A percentile compares a stretch with the other conserved stretches of the same genome.
Conservation (phyloP, 1,140 invertebrate genomes). For the Eubasilissa regina region DNA sequence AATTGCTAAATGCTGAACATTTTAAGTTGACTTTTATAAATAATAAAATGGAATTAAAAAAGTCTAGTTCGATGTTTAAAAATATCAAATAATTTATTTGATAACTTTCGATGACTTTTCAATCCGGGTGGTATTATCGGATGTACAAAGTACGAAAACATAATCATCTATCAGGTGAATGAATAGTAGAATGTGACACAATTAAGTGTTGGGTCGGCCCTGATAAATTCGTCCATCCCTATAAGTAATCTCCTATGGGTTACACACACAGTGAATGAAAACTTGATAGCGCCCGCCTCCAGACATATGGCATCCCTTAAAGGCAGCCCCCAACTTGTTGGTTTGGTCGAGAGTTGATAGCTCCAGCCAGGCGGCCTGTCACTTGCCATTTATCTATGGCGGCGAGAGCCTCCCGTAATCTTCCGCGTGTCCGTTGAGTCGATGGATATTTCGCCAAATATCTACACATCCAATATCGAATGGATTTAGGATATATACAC, state of each 20-base stretch:
- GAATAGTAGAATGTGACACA: no score
- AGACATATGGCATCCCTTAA: slow-evolving; percentile 54
- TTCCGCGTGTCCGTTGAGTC: not conserved
- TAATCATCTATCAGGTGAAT: no score
- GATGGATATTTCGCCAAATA: slow-evolving; percentile 9
- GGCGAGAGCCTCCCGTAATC: slow-evolving; percentile 33
- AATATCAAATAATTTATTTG: no score
- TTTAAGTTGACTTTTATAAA: no score
- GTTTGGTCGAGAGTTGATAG: slow-evolving; percentile 53
- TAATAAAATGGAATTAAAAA: no score
- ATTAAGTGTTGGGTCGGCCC: not conserved
- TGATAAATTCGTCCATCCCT: slow-evolving; percentile 32
- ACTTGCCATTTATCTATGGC: slow-evolving; percentile 56
- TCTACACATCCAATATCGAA: slow-evolving; percentile 17
- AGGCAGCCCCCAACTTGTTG: slow-evolving; percentile 44
- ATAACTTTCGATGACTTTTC: no score
- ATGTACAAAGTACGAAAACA: no score
- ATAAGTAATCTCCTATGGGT: slow-evolving; percentile 34
- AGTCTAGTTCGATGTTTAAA: no score
- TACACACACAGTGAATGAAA: slow-evolving; percentile 38
- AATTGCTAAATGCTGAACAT: no score
- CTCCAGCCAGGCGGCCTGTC: slow-evolving; percentile 55
- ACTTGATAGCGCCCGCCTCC: slow-evolving; percentile 39
- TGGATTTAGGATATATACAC: not conserved
- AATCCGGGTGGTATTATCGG: no score